Evolutionary conservation across 2,888 invertebrate genomes (phyloP).

Genomic region (Polydrusus tereticollis): DNA sequence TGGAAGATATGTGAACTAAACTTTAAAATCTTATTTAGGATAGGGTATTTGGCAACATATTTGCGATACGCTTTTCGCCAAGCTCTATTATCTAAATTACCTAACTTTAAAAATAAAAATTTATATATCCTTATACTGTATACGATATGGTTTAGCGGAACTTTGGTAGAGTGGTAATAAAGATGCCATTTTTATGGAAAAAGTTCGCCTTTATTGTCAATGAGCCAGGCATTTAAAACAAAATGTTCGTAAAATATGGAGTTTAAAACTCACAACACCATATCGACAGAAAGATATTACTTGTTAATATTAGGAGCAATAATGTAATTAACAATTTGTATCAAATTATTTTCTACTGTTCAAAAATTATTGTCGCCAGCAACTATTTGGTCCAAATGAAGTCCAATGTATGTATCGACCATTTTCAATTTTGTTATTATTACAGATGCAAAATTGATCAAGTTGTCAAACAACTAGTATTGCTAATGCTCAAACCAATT

Average conservation of each 20-base stretch:
- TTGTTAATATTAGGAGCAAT: too few relatives aligned
- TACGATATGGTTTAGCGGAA: conserved; percentile 39
- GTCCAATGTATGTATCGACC: too few relatives aligned
- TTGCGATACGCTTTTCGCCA: conserved; percentile 29
- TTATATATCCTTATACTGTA: conserved; percentile 34
- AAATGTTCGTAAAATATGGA: background rate
- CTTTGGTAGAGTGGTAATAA: conserved; percentile 35
- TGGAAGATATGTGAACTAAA: background rate
- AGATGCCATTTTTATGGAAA: conserved; percentile 43
- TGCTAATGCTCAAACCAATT: too few relatives aligned
- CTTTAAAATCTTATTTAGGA: conserved; percentile 7
- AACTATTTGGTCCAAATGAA: too few relatives aligned
- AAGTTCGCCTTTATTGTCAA: conserved; percentile 40
- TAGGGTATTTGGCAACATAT: conserved; percentile 2
- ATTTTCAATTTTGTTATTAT: too few relatives aligned
- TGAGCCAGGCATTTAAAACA: conserved; percentile 34
- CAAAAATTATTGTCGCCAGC: too few relatives aligned
- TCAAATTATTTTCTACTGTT: too few relatives aligned
- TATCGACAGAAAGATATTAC: background rate
- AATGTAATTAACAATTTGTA: too few relatives aligned
- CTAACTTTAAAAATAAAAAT: conserved; percentile 45
- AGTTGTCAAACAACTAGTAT: too few relatives aligned
- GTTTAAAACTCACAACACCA: background rate
- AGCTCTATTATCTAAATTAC: conserved; percentile 42
- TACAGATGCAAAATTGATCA: too few relatives aligned